Conservation (phyloP, 2,888 invertebrate species). For the Endomychus coccineus region DNA sequence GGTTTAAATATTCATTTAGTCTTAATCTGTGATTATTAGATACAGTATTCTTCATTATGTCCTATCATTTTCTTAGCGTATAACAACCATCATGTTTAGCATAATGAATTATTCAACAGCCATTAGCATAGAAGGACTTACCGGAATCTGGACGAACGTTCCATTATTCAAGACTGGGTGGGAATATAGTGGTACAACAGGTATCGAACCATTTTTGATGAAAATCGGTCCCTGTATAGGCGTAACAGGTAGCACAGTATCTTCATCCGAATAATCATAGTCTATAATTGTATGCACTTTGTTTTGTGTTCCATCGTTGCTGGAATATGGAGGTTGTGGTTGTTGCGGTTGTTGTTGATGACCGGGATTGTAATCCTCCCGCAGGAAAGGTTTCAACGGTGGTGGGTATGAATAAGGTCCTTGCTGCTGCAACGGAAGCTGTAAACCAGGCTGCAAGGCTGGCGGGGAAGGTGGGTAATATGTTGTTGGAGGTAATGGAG, state of each 20-base stretch:
- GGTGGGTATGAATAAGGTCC: neutral
- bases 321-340: slow-evolving; percentile 2
- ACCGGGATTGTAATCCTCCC: slow-evolving; percentile 1
- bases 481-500: neutral
- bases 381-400: neutral
- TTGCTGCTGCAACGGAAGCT: neutral
- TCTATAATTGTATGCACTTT: slow-evolving; percentile 43
- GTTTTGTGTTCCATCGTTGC: slow-evolving; percentile 1
- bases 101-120: no score
- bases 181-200: slow-evolving; percentile 79
- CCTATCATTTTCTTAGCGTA: no score
- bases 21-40: no score
- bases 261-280: slow-evolving; percentile 63
- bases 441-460: neutral
- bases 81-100: no score
- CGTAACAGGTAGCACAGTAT: slow-evolving; percentile 60
- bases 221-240: slow-evolving; percentile 85
- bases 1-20: no score
- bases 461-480: neutral
- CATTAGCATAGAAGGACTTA: no score
- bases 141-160: slow-evolving; percentile 82
- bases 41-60: no score
- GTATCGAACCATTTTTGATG: slow-evolving; percentile 76
- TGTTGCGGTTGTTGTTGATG: slow-evolving; percentile 7
- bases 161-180: slow-evolving; percentile 81